Conservation (phyloP, 2,888 invertebrate genomes). For the Drosophila sordidula region DNA sequence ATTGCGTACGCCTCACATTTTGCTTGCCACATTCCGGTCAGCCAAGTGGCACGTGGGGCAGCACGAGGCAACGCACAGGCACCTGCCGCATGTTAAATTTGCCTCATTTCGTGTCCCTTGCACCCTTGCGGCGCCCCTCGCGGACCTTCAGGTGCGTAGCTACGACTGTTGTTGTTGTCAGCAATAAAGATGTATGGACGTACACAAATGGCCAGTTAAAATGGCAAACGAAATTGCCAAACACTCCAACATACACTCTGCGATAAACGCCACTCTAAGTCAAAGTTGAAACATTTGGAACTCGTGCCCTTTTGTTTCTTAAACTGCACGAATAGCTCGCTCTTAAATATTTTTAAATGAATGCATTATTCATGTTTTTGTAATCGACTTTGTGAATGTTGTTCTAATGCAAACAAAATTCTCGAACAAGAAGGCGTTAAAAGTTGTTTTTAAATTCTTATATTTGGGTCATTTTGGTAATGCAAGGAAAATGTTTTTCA, state of each 20-base stretch:
- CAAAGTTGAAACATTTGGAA: too few species aligned
- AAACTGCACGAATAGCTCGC: too few species aligned
- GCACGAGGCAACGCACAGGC: background rate
- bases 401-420: too few species aligned
- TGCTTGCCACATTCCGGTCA: constrained; percentile 3
- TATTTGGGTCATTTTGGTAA: too few species aligned
- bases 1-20: constrained; percentile 28
- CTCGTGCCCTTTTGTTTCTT: too few species aligned
- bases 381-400: too few species aligned
- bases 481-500: too few species aligned
- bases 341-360: too few species aligned
- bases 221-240: constrained; percentile 34
- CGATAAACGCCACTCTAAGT: background rate
- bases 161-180: constrained; percentile 17
- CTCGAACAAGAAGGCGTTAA: too few species aligned
- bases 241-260: constrained; percentile 11
- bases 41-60: background rate
- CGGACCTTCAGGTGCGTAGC: constrained; percentile 6
- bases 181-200: constrained; percentile 23
- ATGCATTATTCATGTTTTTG: too few species aligned
- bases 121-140: background rate
- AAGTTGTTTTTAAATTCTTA: too few species aligned
- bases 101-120: constrained; percentile 28
- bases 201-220: constrained; percentile 28
- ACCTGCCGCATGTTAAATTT: constrained; percentile 7